Percentiles rank a stretch among this genome's conserved stretches.
phyloP scores from a whole-genome alignment of 2,888 invertebrate species.

The Euclidia mi region DNA sequence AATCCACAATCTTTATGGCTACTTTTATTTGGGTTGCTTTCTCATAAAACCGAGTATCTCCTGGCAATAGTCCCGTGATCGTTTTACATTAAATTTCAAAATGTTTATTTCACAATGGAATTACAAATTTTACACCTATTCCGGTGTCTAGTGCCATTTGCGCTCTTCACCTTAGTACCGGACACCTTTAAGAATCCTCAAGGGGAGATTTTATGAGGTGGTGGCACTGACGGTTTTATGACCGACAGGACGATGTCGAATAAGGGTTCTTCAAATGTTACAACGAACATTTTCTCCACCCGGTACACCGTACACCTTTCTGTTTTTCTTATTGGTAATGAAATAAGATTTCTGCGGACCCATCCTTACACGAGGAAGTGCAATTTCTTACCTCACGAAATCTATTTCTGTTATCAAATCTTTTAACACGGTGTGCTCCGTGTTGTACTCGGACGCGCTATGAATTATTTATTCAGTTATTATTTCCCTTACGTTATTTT shows the following conservation, averaged over 20 bases:
- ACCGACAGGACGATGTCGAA: slow-evolving; percentile 69
- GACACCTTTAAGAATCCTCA: slow-evolving; percentile 67
- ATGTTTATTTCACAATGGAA: slow-evolving; percentile 31
- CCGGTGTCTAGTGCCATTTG: slow-evolving; percentile 43
- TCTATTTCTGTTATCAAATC: slow-evolving; percentile 72
- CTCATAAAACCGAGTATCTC: slow-evolving; percentile 54
- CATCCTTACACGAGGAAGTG: slow-evolving; percentile 47
- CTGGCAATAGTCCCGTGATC: slow-evolving; percentile 45
- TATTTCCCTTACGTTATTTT: slow-evolving; percentile 66
- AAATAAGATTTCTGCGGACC: slow-evolving; percentile 53
- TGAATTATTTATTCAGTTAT: slow-evolving; percentile 81
- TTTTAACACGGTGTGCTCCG: slow-evolving; percentile 68
- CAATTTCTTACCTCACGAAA: slow-evolving; percentile 55
- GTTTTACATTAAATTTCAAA: slow-evolving; percentile 47
- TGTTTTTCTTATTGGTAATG: slow-evolving; percentile 58
- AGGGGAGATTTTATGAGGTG: slow-evolving; percentile 77
- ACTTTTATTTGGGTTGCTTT: slow-evolving; percentile 60
- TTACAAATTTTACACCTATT: slow-evolving; percentile 45
- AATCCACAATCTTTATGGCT: slow-evolving; percentile 58
- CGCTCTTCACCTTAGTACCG: slow-evolving; percentile 63
- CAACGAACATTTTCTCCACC: slow-evolving; percentile 66
- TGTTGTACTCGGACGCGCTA: slow-evolving; percentile 66
- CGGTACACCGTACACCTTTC: slow-evolving; percentile 64
- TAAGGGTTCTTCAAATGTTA: slow-evolving; percentile 74
- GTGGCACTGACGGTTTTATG: slow-evolving; percentile 80